These are phyloP conservation scores for Dendroctonus ponderosae DNA, from an alignment of 1,140 invertebrate species.

Conservation along the genomic window DNA sequence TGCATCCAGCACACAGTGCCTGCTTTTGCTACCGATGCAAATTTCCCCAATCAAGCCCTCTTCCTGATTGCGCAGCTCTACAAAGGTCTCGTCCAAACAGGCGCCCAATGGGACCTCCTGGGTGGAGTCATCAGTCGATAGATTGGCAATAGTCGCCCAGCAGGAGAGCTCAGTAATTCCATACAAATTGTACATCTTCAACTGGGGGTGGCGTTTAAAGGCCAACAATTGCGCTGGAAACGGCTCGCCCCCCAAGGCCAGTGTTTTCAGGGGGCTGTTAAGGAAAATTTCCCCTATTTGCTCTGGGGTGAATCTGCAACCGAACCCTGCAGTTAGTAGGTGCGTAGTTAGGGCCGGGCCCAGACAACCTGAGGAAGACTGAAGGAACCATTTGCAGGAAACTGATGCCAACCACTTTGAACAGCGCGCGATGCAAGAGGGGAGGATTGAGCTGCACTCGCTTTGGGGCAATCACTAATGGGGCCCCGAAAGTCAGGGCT, in stretches of 20 bases:
- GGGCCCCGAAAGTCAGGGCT: conserved; percentile 61
- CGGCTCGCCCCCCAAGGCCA: conserved; percentile 65
- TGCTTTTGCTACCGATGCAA: conserved; percentile 56
- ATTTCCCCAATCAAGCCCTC: conserved; percentile 57
- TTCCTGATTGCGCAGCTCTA: conserved; percentile 54
- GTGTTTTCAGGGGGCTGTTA: conserved; percentile 55
- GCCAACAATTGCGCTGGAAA: conserved; percentile 51
- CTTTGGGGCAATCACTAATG: conserved; percentile 63
- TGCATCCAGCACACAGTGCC: conserved; percentile 60
- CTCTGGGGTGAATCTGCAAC: conserved; percentile 53
- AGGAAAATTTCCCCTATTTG: conserved; percentile 61
- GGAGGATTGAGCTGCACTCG: conserved; percentile 53
- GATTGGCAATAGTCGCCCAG: conserved; percentile 69
- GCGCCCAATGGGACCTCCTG: conserved; percentile 58
- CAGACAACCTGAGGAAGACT: conserved; percentile 54
- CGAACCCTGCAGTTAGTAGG: too few species aligned
- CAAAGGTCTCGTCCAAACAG: conserved; percentile 61
- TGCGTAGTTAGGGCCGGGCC: too few species aligned
- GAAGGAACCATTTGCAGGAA: conserved; percentile 78
- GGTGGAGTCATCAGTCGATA: conserved; percentile 45
- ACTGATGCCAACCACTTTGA: conserved; percentile 56
- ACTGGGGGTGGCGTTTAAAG: conserved; percentile 15
- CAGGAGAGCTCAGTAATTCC: conserved; percentile 83
- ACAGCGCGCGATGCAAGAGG: conserved; percentile 53
- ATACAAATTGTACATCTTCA: conserved; percentile 72